Conservation (phyloP, 2,797 vertebrate genomes). For the Artibeus jamaicensis region DNA sequence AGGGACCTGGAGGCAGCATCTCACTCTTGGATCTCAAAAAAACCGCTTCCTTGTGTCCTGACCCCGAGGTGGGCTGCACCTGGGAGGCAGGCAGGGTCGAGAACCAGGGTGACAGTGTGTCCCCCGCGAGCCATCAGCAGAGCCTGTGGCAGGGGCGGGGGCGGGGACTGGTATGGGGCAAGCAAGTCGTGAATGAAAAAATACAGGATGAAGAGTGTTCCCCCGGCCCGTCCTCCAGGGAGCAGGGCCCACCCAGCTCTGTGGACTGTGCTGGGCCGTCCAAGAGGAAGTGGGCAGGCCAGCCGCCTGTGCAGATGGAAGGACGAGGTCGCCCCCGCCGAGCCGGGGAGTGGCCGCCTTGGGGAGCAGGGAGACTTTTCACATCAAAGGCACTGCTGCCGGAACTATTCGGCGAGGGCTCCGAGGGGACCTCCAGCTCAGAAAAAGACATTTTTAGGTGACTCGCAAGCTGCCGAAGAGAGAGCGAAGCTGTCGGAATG, state of each 20-base stretch:
- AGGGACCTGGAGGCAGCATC: too few relatives aligned
- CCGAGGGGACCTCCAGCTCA: conserved; percentile 47
- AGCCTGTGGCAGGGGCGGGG: background rate
- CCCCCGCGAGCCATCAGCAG: background rate
- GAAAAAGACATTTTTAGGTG: conserved; percentile 46
- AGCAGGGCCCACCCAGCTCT: conserved; percentile 68
- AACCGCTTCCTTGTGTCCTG: fast-evolving
- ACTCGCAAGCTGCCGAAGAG: conserved; percentile 28
- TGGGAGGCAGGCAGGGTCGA: background rate
- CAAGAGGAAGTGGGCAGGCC: conserved; percentile 70
- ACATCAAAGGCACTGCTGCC: background rate
- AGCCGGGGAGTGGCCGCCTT: background rate
- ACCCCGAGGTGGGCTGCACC: background rate
- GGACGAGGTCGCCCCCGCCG: conserved; percentile 30
- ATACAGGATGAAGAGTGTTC: conserved; percentile 67
- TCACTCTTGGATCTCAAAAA: background rate
- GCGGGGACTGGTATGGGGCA: background rate
- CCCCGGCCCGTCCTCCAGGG: conserved; percentile 65
- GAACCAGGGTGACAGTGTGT: background rate
- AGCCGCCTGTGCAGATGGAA: conserved; percentile 66
- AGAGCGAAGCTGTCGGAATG: conserved; percentile 55
- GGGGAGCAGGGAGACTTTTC: background rate
- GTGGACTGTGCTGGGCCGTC: conserved; percentile 59
- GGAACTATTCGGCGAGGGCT: background rate
- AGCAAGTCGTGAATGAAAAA: conserved; percentile 67